Evolutionary conservation across 2,797 vertebrate genomes (phyloP).

Genomic region (Enteromius argenteus): DNA sequence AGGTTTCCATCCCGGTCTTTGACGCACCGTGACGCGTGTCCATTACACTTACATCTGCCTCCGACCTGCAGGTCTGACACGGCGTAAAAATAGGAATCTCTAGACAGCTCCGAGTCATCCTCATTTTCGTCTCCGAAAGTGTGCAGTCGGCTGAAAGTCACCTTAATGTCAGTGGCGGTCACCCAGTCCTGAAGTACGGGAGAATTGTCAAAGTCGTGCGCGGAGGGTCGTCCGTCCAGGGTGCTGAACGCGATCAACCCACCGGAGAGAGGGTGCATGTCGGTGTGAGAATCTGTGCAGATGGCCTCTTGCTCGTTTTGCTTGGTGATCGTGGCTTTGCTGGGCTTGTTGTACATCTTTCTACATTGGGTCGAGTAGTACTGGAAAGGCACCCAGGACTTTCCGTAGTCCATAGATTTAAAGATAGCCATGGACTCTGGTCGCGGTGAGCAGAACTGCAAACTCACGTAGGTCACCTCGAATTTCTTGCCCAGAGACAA

Average conservation of each 20-base stretch:
- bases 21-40: conserved; percentile 95
- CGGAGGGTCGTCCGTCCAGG: conserved; percentile 94
- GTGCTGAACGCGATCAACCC: conserved; percentile 99
- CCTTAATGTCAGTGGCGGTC: conserved; percentile 97
- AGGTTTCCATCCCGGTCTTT: conserved; percentile 89
- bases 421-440: conserved; percentile 98
- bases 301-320: conserved; percentile 98
- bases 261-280: conserved; percentile 93
- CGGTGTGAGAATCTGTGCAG: conserved; percentile 98
- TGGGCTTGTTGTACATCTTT: conserved; percentile 94
- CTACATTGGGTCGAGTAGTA: conserved; percentile 98
- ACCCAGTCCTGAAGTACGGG: conserved; percentile 99
- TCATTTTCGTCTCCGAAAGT: conserved; percentile 98
- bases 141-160: conserved; percentile 94
- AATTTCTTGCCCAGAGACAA: conserved; percentile 95
- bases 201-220: conserved; percentile 98
- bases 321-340: conserved; percentile 91
- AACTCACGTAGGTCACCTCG: conserved; percentile 97
- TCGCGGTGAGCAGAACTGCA: conserved; percentile 98
- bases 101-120: conserved; percentile 95
- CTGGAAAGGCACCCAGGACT: conserved; percentile 97
- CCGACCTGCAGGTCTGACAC: conserved; percentile 98
- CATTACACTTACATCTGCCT: conserved; percentile 97
- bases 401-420: conserved; percentile 99
- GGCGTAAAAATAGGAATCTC: conserved; percentile 96